These are phyloP conservation scores for Trididemnum nubilum DNA, from an alignment of 23 tunicate genomes.

Conservation along the genomic window DNA sequence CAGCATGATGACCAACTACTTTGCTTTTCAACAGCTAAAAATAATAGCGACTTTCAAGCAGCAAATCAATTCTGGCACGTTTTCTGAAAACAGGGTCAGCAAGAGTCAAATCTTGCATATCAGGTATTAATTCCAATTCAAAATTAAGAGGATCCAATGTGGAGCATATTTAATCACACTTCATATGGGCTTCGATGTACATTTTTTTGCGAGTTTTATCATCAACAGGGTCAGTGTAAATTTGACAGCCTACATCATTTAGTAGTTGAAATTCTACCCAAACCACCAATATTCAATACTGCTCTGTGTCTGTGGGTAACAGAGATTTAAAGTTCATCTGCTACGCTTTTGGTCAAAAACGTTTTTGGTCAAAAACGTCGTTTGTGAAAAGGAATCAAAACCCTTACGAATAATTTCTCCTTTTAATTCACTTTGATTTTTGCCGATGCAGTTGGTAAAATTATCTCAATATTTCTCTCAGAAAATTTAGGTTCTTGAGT, in stretches of 20 bases:
- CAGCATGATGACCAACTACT: neutral
- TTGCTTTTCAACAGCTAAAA: neutral
- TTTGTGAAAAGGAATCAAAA: neutral
- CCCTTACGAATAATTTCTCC: neutral
- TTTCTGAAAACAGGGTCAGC: neutral
- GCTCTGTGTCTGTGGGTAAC: neutral
- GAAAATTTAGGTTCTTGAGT: neutral
- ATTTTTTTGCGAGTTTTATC: neutral
- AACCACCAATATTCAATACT: neutral
- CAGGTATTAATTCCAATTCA: neutral
- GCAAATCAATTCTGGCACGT: neutral
- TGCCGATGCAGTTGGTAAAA: neutral
- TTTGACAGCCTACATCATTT: too few relatives aligned
- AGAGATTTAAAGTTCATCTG: neutral
- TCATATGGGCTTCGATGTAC: neutral
- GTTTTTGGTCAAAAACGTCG: neutral
- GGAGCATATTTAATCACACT: neutral
- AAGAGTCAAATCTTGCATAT: neutral
- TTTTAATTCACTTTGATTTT: neutral
- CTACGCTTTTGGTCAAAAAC: neutral
- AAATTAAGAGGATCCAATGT: neutral
- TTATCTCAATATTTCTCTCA: neutral
- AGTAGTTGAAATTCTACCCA: neutral
- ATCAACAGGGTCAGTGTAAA: neutral
- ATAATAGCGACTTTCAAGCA: constrained; percentile 14